Evolutionary conservation across 2,888 invertebrate genomes (phyloP), one percentile per base, ranked within the genome.

Genomic region (Erebia aethiops): DNA sequence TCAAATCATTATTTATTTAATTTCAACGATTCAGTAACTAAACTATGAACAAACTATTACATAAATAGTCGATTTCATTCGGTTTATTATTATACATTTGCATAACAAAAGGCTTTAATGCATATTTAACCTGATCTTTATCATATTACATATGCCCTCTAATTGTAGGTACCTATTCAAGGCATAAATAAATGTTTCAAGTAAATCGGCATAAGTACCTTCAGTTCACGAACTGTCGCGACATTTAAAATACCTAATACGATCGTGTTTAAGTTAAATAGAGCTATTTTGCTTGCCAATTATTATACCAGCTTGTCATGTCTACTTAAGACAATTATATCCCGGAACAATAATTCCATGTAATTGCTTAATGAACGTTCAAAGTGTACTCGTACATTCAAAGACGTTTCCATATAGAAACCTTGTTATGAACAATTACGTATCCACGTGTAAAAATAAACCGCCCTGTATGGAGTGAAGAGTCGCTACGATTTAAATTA

Each of bases 321-420:
- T 82, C 77, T 79, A 81, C 80, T 76, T 73, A 62, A 58, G 75
- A 81, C 84, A 89, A 89, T 88, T 87, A 89, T 81, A 83, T 77
- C 80, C 77, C 83, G 81, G 77, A 83, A 87, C 81, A 84, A 85
- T 85, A 87, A 87, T 88, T 85, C 77, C 76, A 83, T 78, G 76
- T 89, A 91, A 92, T 91, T 89, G 88, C 85, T 88, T 88, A 88
- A 90, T 92, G 80, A 78, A 82, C 79, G 81, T 81, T 82, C 79
- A 81, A 71, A 77, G 80, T 71, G 79, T 80, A 21, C 54, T 10
- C 7, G n/a, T 46, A 80, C 79, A 74, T 76, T 80, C 80, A 82
- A 84, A 83, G 80, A 82, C 79, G 81, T 82, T 85, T 87, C 82
- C 82, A 80, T 80, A 82, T 77, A 78, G 81, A 77, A 76, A 72